Evolutionary conservation across 1,140 invertebrate species (phyloP).

Genomic region (Nasonia vitripennis): DNA sequence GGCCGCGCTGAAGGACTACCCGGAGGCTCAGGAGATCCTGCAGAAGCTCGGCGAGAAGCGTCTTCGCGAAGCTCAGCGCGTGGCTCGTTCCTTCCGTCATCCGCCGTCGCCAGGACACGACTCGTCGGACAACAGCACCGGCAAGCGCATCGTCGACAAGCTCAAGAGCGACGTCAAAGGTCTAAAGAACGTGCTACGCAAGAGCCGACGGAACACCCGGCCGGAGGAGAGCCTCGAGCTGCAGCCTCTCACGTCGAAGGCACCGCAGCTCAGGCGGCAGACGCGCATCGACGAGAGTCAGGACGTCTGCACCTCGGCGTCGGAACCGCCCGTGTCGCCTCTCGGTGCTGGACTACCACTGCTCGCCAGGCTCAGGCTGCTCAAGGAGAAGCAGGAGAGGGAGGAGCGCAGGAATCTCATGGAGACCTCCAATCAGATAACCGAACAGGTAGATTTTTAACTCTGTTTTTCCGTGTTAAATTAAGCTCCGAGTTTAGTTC

Average conservation of each 20-base stretch:
- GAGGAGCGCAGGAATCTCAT: slow-evolving; percentile 77
- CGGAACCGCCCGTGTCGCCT: slow-evolving; percentile 76
- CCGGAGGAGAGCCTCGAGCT: slow-evolving; percentile 74
- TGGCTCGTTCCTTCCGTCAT: slow-evolving; percentile 57
- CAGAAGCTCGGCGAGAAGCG: slow-evolving; percentile 90
- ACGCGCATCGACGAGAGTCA: slow-evolving; percentile 68
- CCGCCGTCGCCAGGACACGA: slow-evolving; percentile 71
- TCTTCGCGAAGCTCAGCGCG: slow-evolving; percentile 84
- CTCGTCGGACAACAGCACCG: slow-evolving; percentile 80
- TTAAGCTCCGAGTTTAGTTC: no score
- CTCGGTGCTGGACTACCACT: slow-evolving; percentile 89
- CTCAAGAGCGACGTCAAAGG: slow-evolving; percentile 89
- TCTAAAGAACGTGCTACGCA: slow-evolving; percentile 80
- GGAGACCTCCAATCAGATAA: slow-evolving; percentile 66
- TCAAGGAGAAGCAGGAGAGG: slow-evolving; percentile 90
- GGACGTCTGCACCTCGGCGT: slow-evolving; percentile 39
- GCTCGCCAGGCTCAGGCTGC: slow-evolving; percentile 83
- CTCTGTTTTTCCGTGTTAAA: no score
- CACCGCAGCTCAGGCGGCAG: slow-evolving; percentile 69
- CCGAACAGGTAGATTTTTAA: slow-evolving; percentile 44
- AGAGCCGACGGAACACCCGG: slow-evolving; percentile 76
- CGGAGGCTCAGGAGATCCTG: slow-evolving; percentile 95
- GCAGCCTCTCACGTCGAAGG: slow-evolving; percentile 76
- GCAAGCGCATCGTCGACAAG: slow-evolving; percentile 87
- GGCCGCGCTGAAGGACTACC: slow-evolving; percentile 96